phyloP scores from a whole-genome alignment of 1,140 invertebrate genomes.

The Orius insidiosus region DNA sequence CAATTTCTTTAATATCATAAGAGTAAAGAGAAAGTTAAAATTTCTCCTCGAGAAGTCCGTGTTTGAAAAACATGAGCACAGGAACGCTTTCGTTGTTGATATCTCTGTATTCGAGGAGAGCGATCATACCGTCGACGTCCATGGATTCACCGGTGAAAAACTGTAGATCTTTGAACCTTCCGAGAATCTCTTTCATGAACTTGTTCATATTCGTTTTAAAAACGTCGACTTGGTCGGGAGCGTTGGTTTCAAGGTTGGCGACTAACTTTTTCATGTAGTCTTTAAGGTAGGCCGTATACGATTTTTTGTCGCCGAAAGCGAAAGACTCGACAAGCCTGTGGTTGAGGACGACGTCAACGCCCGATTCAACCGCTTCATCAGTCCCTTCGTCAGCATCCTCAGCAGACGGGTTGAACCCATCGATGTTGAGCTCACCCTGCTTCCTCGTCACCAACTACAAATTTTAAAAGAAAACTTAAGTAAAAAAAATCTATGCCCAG shows the following conservation, averaged over 20 bases:
- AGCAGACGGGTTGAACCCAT: slow-evolving; percentile 81
- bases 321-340: slow-evolving; percentile 74
- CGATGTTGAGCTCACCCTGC: slow-evolving; percentile 61
- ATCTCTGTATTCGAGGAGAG: slow-evolving; percentile 81
- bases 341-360: slow-evolving; percentile 86
- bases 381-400: slow-evolving; percentile 78
- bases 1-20: too few species aligned
- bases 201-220: slow-evolving; percentile 89
- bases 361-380: slow-evolving; percentile 51
- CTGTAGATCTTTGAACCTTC: slow-evolving; percentile 82
- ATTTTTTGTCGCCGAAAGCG: slow-evolving; percentile 73
- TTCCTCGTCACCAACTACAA: slow-evolving; percentile 54
- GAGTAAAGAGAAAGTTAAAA: slow-evolving; percentile 38
- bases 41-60: slow-evolving; percentile 87
- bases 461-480: slow-evolving; percentile 17
- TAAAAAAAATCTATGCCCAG: not conserved
- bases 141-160: slow-evolving; percentile 87
- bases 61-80: slow-evolving; percentile 89
- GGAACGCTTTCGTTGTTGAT: slow-evolving; percentile 64
- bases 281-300: slow-evolving; percentile 82
- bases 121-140: slow-evolving; percentile 87
- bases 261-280: slow-evolving; percentile 91
- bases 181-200: slow-evolving; percentile 84
- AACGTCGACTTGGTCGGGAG: slow-evolving; percentile 65
- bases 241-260: slow-evolving; percentile 58